Conservation (phyloP, 2,797 vertebrate genomes). For the Hyperoplus lanceolatus region DNA sequence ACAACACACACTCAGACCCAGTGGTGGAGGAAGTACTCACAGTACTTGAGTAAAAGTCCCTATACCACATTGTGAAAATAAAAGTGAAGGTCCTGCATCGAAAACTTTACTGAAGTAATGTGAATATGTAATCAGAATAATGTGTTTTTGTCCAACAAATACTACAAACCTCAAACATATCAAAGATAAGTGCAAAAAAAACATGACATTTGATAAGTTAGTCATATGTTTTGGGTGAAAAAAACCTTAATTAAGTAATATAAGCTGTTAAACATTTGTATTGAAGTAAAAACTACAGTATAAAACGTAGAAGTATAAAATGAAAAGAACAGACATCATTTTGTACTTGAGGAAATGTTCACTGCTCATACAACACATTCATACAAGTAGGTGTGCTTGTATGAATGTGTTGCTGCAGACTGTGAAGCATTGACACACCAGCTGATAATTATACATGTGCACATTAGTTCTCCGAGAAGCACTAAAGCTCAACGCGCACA, state of each 20-base stretch:
- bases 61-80: not conserved
- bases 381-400: constrained; percentile 11
- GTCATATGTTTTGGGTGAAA: not conserved
- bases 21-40: not conserved
- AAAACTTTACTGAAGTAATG: not conserved
- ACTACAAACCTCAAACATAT: not conserved
- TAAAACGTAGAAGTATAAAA: no score
- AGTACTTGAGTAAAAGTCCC: not conserved
- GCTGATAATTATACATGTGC: constrained; percentile 46
- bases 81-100: not conserved
- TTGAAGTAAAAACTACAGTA: not conserved
- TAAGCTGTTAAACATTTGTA: not conserved
- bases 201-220: not conserved
- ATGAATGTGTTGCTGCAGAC: constrained; percentile 30
- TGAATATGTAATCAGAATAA: not conserved
- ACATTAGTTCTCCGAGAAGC: constrained; percentile 26
- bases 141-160: not conserved
- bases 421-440: constrained; percentile 31
- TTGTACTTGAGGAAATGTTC: not conserved
- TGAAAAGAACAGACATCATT: not conserved
- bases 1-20: constrained; percentile 36
- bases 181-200: not conserved
- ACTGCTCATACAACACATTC: constrained; percentile 7
- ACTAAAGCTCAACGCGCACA: constrained; percentile 35
- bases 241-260: not conserved